Conservation (phyloP, 2,888 invertebrate species). For the Archips crataeganus region DNA sequence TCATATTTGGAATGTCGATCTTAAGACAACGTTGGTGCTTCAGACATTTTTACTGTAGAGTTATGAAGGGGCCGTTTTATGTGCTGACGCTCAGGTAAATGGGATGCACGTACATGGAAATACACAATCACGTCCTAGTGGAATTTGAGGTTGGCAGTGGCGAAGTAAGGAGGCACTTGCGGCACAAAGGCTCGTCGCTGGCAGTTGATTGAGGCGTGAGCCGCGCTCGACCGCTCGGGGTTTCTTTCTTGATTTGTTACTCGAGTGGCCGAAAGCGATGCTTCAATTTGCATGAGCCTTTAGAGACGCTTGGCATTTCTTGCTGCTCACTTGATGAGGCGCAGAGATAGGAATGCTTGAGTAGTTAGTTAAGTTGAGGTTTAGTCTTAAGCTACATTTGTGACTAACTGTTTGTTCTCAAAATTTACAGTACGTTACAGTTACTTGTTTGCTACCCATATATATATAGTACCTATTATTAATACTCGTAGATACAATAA, state of each 20-base stretch:
- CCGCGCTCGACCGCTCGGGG: conserved; percentile 78
- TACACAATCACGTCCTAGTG: conserved; percentile 42
- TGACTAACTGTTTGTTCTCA: background rate
- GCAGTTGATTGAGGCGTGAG: conserved; percentile 84
- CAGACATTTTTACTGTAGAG: conserved; percentile 64
- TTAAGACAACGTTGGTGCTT: conserved; percentile 71
- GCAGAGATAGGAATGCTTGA: conserved; percentile 14
- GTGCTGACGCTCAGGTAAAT: conserved; percentile 21
- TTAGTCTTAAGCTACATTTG: background rate
- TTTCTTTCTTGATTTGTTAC: conserved; percentile 84
- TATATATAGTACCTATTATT: too few relatives aligned
- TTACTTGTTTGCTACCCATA: too few relatives aligned
- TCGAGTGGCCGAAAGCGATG: conserved; percentile 82
- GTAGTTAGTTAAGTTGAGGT: conserved; percentile 16
- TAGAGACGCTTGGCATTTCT: conserved; percentile 36
- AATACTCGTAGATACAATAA: background rate
- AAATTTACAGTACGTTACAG: background rate
- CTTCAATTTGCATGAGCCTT: conserved; percentile 81
- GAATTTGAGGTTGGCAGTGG: conserved; percentile 65
- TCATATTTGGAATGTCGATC: conserved; percentile 83
- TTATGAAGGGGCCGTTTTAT: conserved; percentile 46
- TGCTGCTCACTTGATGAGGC: conserved; percentile 37
- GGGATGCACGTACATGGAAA: conserved; percentile 21
- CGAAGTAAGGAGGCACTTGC: conserved; percentile 66
- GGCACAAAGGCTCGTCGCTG: conserved; percentile 77